Evolutionary conservation across 92 coral and sea anemone genomes (phyloP), one percentile per base, ranked within the genome.

Genomic region (Heteractis magnifica): DNA sequence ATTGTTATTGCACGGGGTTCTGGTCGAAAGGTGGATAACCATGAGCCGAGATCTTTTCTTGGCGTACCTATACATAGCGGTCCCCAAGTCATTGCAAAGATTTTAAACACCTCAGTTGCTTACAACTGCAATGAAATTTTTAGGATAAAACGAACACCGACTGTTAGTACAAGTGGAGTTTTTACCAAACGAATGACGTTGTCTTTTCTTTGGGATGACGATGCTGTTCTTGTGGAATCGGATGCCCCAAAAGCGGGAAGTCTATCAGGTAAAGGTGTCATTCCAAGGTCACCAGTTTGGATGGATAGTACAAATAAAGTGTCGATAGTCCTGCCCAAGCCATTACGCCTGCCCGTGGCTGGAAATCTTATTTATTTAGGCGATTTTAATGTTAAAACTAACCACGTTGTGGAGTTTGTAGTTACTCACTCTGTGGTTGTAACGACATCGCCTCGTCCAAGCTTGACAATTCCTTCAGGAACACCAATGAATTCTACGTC

Each of bases 31-130:
- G 23, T 62, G 70, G 71, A 19, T 8, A 49, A 21, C 8, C 10
- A 68, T 52, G 77, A 53, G 19, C 64, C 59, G 16, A 68, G 26
- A 10, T 81, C 84, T 13, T 81, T 81, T 20, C 84, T 81, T 68
- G 84, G 77, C 10, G 77, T 81, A 14, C 77, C 84, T 10, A 52
- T 68, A 4, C 73, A 71, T 51, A 34, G 77, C 5, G 65, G 73
- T n/a, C 44, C 49, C 0, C 77, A 71, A 20, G 84, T 81, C 51
- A 81, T 81, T 44, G 84, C 84, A 3, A 81, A 81, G 84, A 68
- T 81, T 19, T 81, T 81, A 52, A 68, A 81, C 77, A 81, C 84
- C 48, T 51, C 64, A 4, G 48, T 70, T 14, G 75, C 84, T n/a
- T 14, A 81, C 16, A 52, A 60, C 50, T 14, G 58, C 76, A 23